Evolutionary conservation across 2,888 invertebrate species (phyloP).

Genomic region (Siphonodentalium dalli): DNA sequence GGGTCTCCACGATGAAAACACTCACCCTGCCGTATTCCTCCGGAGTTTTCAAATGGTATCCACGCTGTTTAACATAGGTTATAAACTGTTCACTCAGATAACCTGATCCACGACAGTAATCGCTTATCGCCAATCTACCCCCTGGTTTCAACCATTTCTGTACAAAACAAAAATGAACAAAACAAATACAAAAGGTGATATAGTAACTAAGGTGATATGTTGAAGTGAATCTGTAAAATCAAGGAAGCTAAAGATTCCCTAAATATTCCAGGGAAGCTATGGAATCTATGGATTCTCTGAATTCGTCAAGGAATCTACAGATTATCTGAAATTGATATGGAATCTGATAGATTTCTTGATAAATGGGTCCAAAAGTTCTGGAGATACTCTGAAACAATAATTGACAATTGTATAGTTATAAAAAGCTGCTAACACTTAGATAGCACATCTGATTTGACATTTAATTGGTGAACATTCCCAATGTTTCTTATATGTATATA

Average conservation of each 20-base stretch:
- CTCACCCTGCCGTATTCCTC: slow-evolving; percentile 64
- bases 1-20: no score
- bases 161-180: slow-evolving; percentile 12
- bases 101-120: slow-evolving; percentile 69
- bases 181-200: no score
- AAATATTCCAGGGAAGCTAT: not conserved
- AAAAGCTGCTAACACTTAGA: no score
- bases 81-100: slow-evolving; percentile 66
- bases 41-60: slow-evolving; percentile 67
- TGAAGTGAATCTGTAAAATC: not conserved
- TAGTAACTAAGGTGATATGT: not conserved
- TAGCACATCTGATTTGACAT: no score
- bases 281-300: not conserved
- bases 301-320: no score
- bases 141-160: slow-evolving; percentile 70
- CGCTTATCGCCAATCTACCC: slow-evolving; percentile 68
- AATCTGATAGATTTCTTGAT: no score
- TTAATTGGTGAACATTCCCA: no score
- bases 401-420: no score
- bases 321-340: no score
- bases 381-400: no score
- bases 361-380: no score
- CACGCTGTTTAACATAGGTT: slow-evolving; percentile 68
- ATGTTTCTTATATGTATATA: no score
- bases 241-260: not conserved